Conservation (phyloP, 2,797 vertebrate species). For the Streptopelia turtur region DNA sequence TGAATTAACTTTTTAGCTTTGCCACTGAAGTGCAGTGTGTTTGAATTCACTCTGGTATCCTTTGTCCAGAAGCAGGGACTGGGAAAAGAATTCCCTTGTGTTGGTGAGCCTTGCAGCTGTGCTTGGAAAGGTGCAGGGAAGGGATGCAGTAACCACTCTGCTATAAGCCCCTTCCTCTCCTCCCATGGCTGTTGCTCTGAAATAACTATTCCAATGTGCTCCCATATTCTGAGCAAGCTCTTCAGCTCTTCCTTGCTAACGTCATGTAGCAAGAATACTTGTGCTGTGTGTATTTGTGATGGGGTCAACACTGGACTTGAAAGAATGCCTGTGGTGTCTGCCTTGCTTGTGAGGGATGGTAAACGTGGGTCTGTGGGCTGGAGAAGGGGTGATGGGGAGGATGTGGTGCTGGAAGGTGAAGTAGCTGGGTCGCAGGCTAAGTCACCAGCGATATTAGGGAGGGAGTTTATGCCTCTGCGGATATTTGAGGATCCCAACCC, state of each 20-base stretch:
- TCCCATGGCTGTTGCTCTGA: neutral
- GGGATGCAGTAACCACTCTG: neutral
- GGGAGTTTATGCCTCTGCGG: neutral
- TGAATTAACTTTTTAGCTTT: neutral
- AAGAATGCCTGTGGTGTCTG: neutral
- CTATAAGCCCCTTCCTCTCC: neutral
- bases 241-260: neutral
- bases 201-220: neutral
- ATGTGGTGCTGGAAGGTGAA: neutral
- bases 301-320: neutral
- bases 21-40: neutral
- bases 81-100: neutral
- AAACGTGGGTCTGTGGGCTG: neutral
- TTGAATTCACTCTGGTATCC: neutral
- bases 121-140: neutral
- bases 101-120: neutral
- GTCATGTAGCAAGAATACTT: neutral
- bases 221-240: neutral
- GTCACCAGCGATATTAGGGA: too few relatives aligned
- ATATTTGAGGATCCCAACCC: neutral
- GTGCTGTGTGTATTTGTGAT: neutral
- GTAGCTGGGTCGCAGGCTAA: neutral
- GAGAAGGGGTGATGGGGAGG: neutral
- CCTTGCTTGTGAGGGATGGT: accelerated
- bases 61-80: neutral